Base-by-base conservation (phyloP, 2,888 invertebrate genomes). In the Allacma fusca region DNA sequence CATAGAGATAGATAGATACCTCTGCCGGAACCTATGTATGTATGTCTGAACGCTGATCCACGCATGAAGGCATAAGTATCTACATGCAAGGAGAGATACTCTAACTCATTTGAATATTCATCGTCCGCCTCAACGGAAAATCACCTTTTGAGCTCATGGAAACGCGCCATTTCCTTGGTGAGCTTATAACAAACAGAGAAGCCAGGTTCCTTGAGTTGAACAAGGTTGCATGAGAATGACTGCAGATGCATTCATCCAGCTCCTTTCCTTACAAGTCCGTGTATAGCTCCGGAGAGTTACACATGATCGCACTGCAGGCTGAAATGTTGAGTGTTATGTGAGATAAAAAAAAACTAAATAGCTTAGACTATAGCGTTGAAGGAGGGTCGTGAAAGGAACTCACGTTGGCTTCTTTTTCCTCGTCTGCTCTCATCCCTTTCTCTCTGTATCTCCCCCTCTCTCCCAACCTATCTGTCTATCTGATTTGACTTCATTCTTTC, bases 181-280 rank as follows among this genome's bases (percentile, higher is more conserved):
- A 1, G 1, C 34, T 50, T 50, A 50, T 50, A 50, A 50, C 16
- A 50, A 50, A 4, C n/a, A 1, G 2, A 50, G 50, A 50, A 50
- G 19, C n/a, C 50, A 50, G 16, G 9, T 50, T 50, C n/a, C 19
- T 50, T 16, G 9, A 50, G 2, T 4, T 50, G 16, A 50, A n/a
- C 2, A 12, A n/a, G 50, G 12, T n/a, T 68, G 21, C 21, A 68
- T 40, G 34, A 34, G 68, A 68, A 68, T 68, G 4, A 68, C 21
- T 40, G 68, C 68, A 68, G 68, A 40, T 68, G 68, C 68, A 68
- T 68, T 65, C 28, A 26, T 1, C 23, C 65, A 65, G n/a, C n/a
- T n/a, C n/a, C n/a, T n/a, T n/a, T n/a, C 26, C 29, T 28, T 65
- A 26, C 24, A 28, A 65, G 16, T n/a, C n/a, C 65, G 26, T 24